Base-by-base conservation (phyloP, 2,888 invertebrate genomes). In the Tryphoninae sp. region DNA sequence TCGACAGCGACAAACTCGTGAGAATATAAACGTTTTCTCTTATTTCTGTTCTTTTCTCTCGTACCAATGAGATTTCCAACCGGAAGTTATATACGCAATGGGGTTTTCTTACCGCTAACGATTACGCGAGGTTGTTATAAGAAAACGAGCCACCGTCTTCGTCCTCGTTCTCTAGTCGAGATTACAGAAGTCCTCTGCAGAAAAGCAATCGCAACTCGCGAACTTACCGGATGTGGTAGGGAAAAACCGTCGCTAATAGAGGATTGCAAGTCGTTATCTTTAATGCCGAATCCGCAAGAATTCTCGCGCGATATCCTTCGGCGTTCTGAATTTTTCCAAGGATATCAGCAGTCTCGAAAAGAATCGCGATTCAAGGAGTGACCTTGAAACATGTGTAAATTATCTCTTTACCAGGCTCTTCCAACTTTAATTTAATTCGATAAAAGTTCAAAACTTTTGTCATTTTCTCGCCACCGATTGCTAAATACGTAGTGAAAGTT, bases 221-320 rank as follows among this genome's bases (percentile, higher is more conserved):
- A 33, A 19, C 42, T 49, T 23, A 42, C 33, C 16, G 40, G 55
- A 58, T 65, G 42, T 19, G 58, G 26, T 65, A 55, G 11, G 40
- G 13, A 45, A 45, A 40, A 40, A 76, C 33, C 40, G 51, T 33
- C 23, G 22, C 33, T 68, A 68, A 68, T 40, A 61, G 67, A 1
- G 13, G 51, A 49, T 42, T 55, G 40, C 26, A 11, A 53, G 75
- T 67, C 71, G 45, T 80, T 80, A 76, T 75, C 65, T 13, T 76
- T 71, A 75, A 80, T 65, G 71, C 69, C 53, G 16, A 8, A 75
- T 71, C 71, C 42, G 65, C 80, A 76, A 59, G 75, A 71, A 71
- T 13, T 13, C 45, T 42, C 23, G 16, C 9, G 59, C n/a, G 23
- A 59, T 53, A 40, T 40, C 33, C 55, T 33, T 11, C 33, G 11